Evolutionary conservation across 1,140 invertebrate species (phyloP), one percentile per base, ranked within the genome.

Genomic region (Procambarus virginalis): DNA sequence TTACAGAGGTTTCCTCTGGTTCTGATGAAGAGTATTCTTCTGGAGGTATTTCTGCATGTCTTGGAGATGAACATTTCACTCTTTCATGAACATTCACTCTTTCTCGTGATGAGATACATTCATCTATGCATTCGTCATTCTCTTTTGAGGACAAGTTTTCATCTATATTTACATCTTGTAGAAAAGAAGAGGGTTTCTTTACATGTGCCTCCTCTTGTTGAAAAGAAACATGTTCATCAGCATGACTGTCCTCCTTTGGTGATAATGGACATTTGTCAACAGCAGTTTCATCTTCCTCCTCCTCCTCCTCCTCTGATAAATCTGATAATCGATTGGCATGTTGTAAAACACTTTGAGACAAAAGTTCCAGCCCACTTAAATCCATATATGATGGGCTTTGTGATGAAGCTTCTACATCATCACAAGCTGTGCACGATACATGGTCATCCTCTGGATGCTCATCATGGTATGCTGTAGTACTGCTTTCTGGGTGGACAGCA

Each of bases 341-440:
- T 90, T 96, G 96, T 90, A 96, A 96, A 83, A 97, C 97, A 92
- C 96, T 97, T 92, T 97, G 97, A 0, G 97, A 97, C 8, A 97
- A 93, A 20, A 98, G 93, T 94, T 97, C 96, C 68, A 98, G 93
- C 0, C 97, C 97, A 92, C 96, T 97, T 2, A 97, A 93, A 93
- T 97, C 97, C 48, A 89, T 22, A 34, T 78, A 86, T 17, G 84
- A 86, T 34, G 84, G 55, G 46, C 75, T 58, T 6, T 46, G 34
- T 45, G 75, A 48, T 14, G 46, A 22, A 79, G 45, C 17, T 14
- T 77, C 34, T 14, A 12, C 45, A 20, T 86, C 79, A 34, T 58
- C 34, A 17, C 4, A 51, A 58, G 51, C 2, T 17, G 51, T 34
- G 22, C 55, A 34, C 6, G 55, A 58, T 34, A 10, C 22, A 73